Conservation (phyloP, 1,140 invertebrate species). For the Heliothis virescens region DNA sequence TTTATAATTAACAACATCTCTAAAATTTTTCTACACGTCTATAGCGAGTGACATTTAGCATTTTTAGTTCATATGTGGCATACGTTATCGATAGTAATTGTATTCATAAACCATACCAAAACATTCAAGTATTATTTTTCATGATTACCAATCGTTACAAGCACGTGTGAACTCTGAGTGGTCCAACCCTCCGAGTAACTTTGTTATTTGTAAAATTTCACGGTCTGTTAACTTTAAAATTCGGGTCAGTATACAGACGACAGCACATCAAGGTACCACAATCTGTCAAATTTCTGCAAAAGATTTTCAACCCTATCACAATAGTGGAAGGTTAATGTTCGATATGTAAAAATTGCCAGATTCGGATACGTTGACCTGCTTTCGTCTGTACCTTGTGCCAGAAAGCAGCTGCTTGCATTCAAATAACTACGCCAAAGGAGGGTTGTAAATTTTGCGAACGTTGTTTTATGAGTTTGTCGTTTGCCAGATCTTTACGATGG, state of each 20-base stretch:
- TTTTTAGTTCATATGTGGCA: too few species aligned
- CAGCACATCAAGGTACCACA: too few species aligned
- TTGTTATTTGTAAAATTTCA: slow-evolving; percentile 10
- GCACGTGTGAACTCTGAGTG: background rate
- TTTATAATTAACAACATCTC: background rate
- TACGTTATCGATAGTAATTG: too few species aligned
- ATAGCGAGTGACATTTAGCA: background rate
- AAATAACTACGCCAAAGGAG: background rate
- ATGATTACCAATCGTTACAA: background rate
- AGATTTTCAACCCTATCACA: too few species aligned
- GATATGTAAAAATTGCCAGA: too few species aligned
- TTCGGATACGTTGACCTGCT: too few species aligned
- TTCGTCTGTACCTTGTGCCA: background rate
- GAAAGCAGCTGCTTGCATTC: background rate
- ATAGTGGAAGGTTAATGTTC: too few species aligned
- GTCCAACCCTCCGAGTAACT: background rate
- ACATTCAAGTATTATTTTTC: too few species aligned
- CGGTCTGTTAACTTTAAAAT: slow-evolving; percentile 15
- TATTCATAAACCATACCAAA: background rate
- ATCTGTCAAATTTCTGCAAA: too few species aligned
- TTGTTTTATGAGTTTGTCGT: background rate
- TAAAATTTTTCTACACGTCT: background rate
- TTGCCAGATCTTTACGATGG: too few species aligned
- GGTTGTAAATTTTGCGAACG: slow-evolving; percentile 11
- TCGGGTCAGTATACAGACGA: slow-evolving; percentile 17